Base-by-base conservation (phyloP, 1,140 invertebrate species). In the Dreissena polymorpha region DNA sequence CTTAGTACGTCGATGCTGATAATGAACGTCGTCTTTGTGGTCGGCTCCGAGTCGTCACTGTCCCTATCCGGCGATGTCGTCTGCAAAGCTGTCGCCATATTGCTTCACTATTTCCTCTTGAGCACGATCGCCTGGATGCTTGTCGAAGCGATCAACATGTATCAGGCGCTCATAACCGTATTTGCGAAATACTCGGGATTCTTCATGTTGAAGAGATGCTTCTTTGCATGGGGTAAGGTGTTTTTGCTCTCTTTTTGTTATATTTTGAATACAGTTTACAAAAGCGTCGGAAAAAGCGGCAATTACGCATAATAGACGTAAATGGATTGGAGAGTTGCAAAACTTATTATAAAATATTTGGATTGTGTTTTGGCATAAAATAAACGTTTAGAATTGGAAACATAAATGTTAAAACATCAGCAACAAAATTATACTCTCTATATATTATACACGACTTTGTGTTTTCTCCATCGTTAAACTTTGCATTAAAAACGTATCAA, bases 111-210 rank as follows among this genome's bases (percentile, higher is more conserved):
- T 87, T 93, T 94, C 79, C 85, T 94, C 51, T 80, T 94, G 53
- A 90, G 93, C 6, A 93, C 94, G 21, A 87, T 95, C 53, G 88
- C 91, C 63, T 95, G 94, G 94, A 94, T 94, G 94, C 88, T 93
- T 57, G 92, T 94, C 7, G 94, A 95, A 80, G 94, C 94, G 3
- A 84, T 93, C 23, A 93, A 94, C 86, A 94, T 94, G 94, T 94
- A 94, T 87, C 94, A 94, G 49, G 90, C 94, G 13, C 90, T 95
- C 3, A 93, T 95, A 51, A 93, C 93, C n/a, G 94, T 95, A 0
- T 95, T 95, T 83, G 87, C 85, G 78, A 93, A 93, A 39, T 92
- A 94, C 39, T 93, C 94, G 39, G 92, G 91, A 6, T 89, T 91
- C 29, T 95, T 95, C 85, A 93, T 95, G 88, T 67, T 94, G 16